phyloP scores from a whole-genome alignment of 2,113 vertebrate species.

The Oreotragus oreotragus region DNA sequence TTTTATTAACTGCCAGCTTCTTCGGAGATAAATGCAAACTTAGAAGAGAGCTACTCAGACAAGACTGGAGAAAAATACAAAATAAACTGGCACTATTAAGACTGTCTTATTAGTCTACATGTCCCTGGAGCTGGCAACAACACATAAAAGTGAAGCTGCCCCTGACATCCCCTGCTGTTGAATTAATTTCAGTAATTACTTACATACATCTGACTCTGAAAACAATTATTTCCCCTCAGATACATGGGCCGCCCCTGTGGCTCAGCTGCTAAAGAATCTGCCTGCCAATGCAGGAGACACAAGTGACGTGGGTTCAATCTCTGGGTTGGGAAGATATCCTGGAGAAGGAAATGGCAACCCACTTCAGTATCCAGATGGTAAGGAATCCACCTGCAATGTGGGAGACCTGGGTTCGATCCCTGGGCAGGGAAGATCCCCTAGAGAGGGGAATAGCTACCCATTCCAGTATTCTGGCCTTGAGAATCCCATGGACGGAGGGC shows the following conservation, averaged over 20 bases:
- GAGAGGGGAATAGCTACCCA: neutral
- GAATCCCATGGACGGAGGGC: neutral
- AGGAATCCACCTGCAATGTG: neutral
- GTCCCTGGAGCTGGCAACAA: neutral
- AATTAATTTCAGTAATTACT: neutral
- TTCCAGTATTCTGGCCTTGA: neutral
- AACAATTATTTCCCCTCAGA: neutral
- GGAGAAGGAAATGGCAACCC: neutral
- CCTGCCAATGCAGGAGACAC: neutral
- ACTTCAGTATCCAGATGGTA: neutral
- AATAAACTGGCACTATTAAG: neutral
- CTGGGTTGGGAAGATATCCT: neutral
- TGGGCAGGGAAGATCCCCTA: neutral
- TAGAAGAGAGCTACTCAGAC: neutral
- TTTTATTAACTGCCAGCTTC: neutral
- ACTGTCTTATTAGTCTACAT: neutral
- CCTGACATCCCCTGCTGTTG: neutral
- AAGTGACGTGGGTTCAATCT: neutral
- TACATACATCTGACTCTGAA: neutral
- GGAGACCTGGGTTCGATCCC: neutral
- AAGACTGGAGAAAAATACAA: neutral
- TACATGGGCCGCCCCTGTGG: neutral
- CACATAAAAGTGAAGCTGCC: neutral
- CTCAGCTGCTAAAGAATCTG: neutral
- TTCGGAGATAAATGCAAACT: neutral